phyloP scores from a whole-genome alignment of 2,113 vertebrate genomes.

The Dolichallabes microphthalmus region DNA sequence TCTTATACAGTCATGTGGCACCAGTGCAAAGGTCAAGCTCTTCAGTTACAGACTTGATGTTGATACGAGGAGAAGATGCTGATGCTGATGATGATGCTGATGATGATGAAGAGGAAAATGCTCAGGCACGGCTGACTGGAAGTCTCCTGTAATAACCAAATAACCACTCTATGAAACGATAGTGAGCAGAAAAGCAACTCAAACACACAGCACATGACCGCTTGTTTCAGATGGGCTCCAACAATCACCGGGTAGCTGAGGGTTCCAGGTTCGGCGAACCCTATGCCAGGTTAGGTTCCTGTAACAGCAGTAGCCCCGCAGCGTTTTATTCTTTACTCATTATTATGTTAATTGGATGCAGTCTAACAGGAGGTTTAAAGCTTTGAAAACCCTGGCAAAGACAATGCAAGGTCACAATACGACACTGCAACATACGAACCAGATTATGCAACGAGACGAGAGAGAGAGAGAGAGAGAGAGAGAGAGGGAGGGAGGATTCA shows the following conservation, averaged over 20 bases:
- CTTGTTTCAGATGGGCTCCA: not conserved
- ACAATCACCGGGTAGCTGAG: not conserved
- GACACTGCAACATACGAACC: conserved; percentile 73
- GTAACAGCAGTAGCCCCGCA: not conserved
- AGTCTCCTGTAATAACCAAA: not conserved
- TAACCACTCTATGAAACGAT: not conserved
- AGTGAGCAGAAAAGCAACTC: not conserved
- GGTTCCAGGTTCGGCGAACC: not conserved
- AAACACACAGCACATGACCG: not conserved
- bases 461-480: conserved; percentile 49
- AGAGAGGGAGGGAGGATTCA: conserved; percentile 56
- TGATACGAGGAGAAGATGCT: not conserved
- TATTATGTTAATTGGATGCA: not conserved
- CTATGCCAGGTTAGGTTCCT: not conserved
- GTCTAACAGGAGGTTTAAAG: not conserved
- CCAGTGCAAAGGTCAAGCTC: not conserved
- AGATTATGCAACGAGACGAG: conserved; percentile 64
- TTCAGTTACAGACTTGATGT: not conserved
- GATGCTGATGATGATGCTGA: too few relatives aligned
- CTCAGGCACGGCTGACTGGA: not conserved
- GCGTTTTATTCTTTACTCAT: not conserved
- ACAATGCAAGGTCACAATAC: conserved; percentile 65
- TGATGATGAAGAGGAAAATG: too few relatives aligned
- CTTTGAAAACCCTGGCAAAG: conserved; percentile 2
- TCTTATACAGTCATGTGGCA: not conserved